phyloP scores from a whole-genome alignment of 1,140 invertebrate species.

The Phortica variegata region DNA sequence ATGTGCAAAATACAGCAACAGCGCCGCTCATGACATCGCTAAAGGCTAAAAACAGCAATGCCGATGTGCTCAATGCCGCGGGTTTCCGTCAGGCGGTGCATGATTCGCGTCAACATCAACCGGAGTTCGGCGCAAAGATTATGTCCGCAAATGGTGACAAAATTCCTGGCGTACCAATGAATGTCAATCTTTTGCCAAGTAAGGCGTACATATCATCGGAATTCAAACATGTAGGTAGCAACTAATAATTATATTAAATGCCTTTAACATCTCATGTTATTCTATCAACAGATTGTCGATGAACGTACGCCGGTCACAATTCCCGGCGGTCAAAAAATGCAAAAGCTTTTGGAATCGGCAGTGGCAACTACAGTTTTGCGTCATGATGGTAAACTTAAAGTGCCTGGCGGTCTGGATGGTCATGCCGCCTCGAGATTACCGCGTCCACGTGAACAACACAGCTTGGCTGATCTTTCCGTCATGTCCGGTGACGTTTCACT shows the following conservation, averaged over 20 bases:
- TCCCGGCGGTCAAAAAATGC: constrained; percentile 41
- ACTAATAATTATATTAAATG: neutral
- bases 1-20: constrained; percentile 54
- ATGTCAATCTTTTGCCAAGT: constrained; percentile 32
- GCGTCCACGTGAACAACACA: constrained; percentile 37
- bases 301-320: constrained; percentile 44
- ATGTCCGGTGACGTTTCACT: constrained; percentile 54
- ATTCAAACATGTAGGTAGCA: constrained; percentile 36
- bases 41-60: constrained; percentile 8
- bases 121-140: constrained; percentile 2
- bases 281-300: constrained; percentile 35
- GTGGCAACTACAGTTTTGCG: constrained; percentile 41
- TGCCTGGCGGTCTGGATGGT: constrained; percentile 6
- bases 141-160: neutral
- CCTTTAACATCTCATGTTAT: neutral
- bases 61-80: constrained; percentile 21
- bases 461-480: constrained; percentile 53
- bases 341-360: constrained; percentile 44
- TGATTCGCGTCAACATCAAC: constrained; percentile 30
- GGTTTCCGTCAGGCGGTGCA: constrained; percentile 32
- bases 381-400: constrained; percentile 49
- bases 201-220: constrained; percentile 52
- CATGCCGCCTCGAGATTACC: constrained; percentile 18
- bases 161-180: constrained; percentile 13
- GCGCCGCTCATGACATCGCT: constrained; percentile 43